A percentile compares a stretch with the other conserved stretches of the same genome.
These are phyloP conservation scores for Apamea sordens DNA, from an alignment of 2,888 invertebrate species.

Conservation along the genomic window DNA sequence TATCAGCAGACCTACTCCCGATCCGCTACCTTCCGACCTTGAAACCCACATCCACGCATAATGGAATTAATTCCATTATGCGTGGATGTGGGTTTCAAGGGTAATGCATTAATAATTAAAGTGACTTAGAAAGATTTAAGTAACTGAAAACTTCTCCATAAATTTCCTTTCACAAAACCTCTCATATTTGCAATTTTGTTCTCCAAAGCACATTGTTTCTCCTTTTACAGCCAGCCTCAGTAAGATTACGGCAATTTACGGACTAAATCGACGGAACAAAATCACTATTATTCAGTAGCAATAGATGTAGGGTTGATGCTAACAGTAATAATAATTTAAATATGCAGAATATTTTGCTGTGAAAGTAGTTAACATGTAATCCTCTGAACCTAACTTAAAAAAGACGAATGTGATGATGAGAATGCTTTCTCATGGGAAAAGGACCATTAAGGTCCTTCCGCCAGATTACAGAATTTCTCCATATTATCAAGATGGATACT, in stretches of 20 bases:
- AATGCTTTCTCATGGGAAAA: neutral
- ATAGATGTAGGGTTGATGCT: conserved; percentile 39
- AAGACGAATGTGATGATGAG: neutral
- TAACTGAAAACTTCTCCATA: neutral
- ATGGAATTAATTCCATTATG: conserved; percentile 21
- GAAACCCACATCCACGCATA: conserved; percentile 39
- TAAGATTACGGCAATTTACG: conserved; percentile 65
- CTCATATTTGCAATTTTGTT: conserved; percentile 26
- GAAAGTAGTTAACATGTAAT: neutral
- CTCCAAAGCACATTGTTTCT: conserved; percentile 53
- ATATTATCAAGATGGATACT: conserved; percentile 47
- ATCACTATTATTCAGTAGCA: conserved; percentile 61
- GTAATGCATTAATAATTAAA: neutral
- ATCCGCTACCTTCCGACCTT: conserved; percentile 34
- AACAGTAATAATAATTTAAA: neutral
- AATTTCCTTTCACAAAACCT: neutral
- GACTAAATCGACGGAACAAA: conserved; percentile 69
- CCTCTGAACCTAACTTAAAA: neutral
- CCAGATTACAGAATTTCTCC: too few relatives aligned
- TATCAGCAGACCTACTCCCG: conserved; percentile 37
- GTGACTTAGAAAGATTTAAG: neutral
- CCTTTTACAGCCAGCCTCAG: conserved; percentile 47
- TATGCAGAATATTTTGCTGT: neutral
- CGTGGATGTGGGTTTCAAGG: too few relatives aligned
- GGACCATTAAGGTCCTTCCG: neutral